A percentile compares a stretch with the other conserved stretches of the same genome.
phyloP scores from a whole-genome alignment of 2,888 invertebrate species.

The Blera fallax region DNA sequence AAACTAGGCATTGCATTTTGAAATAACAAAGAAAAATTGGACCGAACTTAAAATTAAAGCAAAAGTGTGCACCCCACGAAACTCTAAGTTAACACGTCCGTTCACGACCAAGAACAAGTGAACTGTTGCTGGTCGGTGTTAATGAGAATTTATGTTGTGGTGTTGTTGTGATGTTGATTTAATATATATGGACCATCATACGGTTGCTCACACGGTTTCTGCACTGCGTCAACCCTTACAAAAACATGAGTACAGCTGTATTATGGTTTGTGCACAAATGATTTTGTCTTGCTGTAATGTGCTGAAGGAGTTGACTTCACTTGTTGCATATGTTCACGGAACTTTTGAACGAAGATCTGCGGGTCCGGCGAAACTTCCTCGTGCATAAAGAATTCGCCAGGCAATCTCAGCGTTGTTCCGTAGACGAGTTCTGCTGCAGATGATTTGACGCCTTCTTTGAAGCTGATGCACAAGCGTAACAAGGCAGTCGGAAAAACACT shows the following conservation, averaged over 20 bases:
- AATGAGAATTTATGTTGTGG: too few relatives aligned
- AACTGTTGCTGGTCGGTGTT: too few relatives aligned
- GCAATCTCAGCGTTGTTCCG: conserved; percentile 75
- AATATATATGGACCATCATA: too few relatives aligned
- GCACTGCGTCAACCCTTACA: not conserved
- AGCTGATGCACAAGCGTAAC: conserved; percentile 75
- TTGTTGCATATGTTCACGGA: conserved; percentile 24
- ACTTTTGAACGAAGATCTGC: conserved; percentile 34
- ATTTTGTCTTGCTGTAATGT: conserved; percentile 15
- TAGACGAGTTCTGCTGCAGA: conserved; percentile 76
- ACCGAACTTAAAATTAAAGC: too few relatives aligned
- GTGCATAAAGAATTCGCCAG: conserved; percentile 55
- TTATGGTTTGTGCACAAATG: not conserved
- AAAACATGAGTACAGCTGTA: too few relatives aligned
- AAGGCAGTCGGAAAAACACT: conserved; percentile 76
- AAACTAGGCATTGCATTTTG: too few relatives aligned
- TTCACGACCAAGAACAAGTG: too few relatives aligned
- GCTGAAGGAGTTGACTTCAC: conserved; percentile 26
- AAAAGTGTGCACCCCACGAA: too few relatives aligned
- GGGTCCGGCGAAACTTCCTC: conserved; percentile 42
- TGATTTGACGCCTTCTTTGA: conserved; percentile 75
- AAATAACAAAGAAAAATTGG: too few relatives aligned
- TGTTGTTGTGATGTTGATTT: too few relatives aligned
- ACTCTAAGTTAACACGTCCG: too few relatives aligned
- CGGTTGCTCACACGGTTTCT: not conserved